A percentile compares a stretch with the other conserved stretches of the same genome.
phyloP scores from a whole-genome alignment of 2,888 invertebrate genomes.

The Pyrrhia umbra region DNA sequence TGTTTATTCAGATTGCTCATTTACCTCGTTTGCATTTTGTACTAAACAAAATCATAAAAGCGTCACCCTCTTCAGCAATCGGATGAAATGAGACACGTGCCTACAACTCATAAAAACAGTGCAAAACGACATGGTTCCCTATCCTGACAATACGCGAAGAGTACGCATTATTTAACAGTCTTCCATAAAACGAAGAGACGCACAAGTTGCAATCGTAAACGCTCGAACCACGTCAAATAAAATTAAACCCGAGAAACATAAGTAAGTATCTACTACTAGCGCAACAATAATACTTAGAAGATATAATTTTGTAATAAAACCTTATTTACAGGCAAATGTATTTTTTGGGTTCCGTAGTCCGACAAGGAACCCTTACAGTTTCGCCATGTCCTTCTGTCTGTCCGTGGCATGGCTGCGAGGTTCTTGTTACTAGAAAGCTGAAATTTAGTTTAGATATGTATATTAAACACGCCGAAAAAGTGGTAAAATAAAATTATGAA shows the following conservation, averaged over 20 bases:
- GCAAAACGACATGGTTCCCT: conserved; percentile 75
- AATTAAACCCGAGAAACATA: conserved; percentile 74
- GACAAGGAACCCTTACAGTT: no score
- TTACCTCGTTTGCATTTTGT: conserved; percentile 28
- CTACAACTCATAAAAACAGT: conserved; percentile 79
- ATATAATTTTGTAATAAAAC: conserved; percentile 57
- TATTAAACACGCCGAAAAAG: no score
- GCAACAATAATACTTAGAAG: conserved; percentile 56
- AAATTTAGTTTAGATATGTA: no score
- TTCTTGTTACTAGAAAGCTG: no score
- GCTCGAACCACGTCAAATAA: conserved; percentile 72
- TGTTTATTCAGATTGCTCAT: no score
- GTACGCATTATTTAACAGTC: conserved; percentile 82
- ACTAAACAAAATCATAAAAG: conserved; percentile 63
- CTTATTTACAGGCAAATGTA: conserved; percentile 26
- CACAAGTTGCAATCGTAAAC: conserved; percentile 78
- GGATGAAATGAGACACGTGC: conserved; percentile 77
- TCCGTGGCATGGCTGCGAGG: no score
- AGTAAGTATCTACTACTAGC: conserved; percentile 47
- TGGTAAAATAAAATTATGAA: no score
- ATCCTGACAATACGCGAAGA: conserved; percentile 77
- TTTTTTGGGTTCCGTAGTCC: no score
- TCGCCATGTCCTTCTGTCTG: no score
- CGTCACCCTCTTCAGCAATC: conserved; percentile 58
- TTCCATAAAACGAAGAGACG: conserved; percentile 77